Evolutionary conservation across 1,140 invertebrate species (phyloP).

Genomic region (Neoseiulus cucumeris): DNA sequence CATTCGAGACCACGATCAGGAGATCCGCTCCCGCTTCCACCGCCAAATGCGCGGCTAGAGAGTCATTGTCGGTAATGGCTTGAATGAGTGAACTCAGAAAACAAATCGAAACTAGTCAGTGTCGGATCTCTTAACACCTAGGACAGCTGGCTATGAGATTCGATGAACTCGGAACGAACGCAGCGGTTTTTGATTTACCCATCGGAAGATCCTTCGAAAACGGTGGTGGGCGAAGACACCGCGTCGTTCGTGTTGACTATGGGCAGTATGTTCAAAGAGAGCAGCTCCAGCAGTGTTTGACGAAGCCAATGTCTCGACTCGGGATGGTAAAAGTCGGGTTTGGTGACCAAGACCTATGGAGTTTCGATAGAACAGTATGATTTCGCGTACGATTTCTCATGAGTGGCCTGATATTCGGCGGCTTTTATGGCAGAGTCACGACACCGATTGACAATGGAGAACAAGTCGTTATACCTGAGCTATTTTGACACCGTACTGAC

Average conservation of each 20-base stretch:
- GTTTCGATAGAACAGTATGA: not conserved
- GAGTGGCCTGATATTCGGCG: no score
- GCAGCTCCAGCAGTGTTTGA: constrained; percentile 57
- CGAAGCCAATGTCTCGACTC: constrained; percentile 77
- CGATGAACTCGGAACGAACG: no score
- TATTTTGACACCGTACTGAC: constrained; percentile 92
- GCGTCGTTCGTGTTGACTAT: constrained; percentile 99
- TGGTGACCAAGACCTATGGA: constrained; percentile 73
- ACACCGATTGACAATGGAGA: no score
- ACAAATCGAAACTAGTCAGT: no score
- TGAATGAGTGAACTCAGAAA: no score
- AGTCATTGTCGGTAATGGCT: constrained; percentile 65
- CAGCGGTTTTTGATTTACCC: no score
- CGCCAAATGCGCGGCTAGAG: constrained; percentile 78
- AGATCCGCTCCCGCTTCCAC: constrained; percentile 83
- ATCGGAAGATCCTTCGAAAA: no score
- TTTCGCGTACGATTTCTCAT: no score
- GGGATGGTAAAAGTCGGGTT: constrained; percentile 92
- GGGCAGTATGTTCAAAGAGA: constrained; percentile 92
- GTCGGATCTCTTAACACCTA: no score
- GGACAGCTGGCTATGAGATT: no score
- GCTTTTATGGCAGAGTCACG: no score
- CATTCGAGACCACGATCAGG: constrained; percentile 91
- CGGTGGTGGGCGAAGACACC: constrained; percentile 69
- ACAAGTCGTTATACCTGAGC: no score